Evolutionary conservation across 2,888 invertebrate genomes (phyloP), one percentile per base, ranked within the genome.

Genomic region (Cataglyphis cursor): DNA sequence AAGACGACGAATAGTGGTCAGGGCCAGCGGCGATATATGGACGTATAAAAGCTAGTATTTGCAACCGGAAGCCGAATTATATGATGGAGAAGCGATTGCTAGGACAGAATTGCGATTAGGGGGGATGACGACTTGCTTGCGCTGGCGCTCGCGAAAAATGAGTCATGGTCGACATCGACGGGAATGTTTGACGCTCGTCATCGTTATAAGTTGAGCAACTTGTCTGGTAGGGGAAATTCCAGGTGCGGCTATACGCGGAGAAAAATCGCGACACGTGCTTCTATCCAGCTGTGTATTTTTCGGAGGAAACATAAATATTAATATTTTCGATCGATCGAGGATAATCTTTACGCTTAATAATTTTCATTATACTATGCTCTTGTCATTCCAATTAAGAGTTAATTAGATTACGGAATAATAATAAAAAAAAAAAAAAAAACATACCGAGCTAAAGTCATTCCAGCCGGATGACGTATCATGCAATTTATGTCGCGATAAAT

Each of bases 171-270:
- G 82, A 44, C 70, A 28, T 48, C 81, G 28, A 38, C 65, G 62
- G 72, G 83, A 75, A 70, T 59, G 72, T 44, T 51, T 72, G 70
- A 72, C 44, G 44, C 70, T 80, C 78, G 72, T 80, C 70, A 80
- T 83, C 83, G 85, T 85, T 87, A 84, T 84, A 87, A 87, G 89
- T 87, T 82, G 81, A 81, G 85, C 83, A 65, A 61, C 61, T 57
- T 21, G 51, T 51, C 18, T 84, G 84, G 90, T 84, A 82, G 90
- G 90, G 87, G 80, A 80, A 51, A 86, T 44, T 81, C 81, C 89
- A 89, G 89, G 89, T 48, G 5, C 81, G 89, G 41, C n/a, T 64
- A 44, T 38, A 59, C 38, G 15, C 51, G 12, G 3, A 62, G 4
- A 5, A 21, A 65, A 74, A 12, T 9, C 54, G 41, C 61, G 0